Percentiles rank a stretch among this genome's conserved stretches.
These are phyloP conservation scores for Dryomyza anilis DNA, from an alignment of 2,888 invertebrate species.

Conservation along the genomic window DNA sequence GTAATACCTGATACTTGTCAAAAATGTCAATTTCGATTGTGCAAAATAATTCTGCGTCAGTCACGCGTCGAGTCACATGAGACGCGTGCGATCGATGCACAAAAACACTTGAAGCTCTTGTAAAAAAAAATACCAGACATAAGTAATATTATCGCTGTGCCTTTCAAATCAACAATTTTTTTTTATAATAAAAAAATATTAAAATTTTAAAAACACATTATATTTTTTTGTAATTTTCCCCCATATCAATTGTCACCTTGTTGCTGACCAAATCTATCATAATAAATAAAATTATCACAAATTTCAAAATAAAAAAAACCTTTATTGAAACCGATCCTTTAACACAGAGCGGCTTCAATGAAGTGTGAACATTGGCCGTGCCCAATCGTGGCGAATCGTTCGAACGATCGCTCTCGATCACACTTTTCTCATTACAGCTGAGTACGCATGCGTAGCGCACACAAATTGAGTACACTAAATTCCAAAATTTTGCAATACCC, in stretches of 20 bases:
- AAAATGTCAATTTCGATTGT: neutral
- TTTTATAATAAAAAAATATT: too few relatives aligned
- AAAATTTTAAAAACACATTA: too few relatives aligned
- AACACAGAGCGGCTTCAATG: conserved; percentile 16
- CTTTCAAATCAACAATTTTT: neutral
- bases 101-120: too few relatives aligned
- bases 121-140: too few relatives aligned
- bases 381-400: neutral
- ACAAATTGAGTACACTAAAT: too few relatives aligned
- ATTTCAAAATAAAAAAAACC: neutral
- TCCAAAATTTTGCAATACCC: too few relatives aligned
- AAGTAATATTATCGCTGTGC: neutral
- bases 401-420: conserved; percentile 9
- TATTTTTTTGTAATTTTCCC: neutral
- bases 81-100: conserved; percentile 58
- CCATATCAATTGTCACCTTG: neutral
- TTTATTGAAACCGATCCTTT: conserved; percentile 14
- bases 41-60: neutral
- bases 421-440: neutral
- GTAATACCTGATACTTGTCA: too few relatives aligned
- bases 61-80: conserved; percentile 52
- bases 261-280: neutral
- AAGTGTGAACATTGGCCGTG: conserved; percentile 14
- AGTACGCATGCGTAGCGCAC: neutral
- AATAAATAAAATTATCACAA: conserved; percentile 9